Base-by-base conservation (phyloP, 2,888 invertebrate species). In the Monoplex corrugatus region DNA sequence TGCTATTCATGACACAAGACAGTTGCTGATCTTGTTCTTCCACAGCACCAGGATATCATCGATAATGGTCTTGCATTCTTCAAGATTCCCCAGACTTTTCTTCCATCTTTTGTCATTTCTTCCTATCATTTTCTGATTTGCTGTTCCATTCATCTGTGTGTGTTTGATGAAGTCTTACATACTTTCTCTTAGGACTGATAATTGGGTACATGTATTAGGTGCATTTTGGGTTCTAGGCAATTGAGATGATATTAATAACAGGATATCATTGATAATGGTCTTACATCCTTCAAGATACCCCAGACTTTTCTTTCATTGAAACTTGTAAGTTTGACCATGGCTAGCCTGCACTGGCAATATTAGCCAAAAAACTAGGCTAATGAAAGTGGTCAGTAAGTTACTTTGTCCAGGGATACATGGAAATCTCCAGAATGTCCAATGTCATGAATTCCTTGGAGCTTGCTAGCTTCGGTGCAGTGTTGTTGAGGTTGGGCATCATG, bases 31-130 rank as follows among this genome's bases (percentile, higher is more conserved):
- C 80, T 35, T 80, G 8, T 45, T 38, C 40, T 32, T 10, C 38
- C 40, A 10, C 23, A 3, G 90, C 50, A 16, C 92, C 50, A 93
- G 75, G 8, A 90, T 87, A 40, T 28, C 23, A n/a, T n/a, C n/a
- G n/a, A n/a, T n/a, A n/a, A n/a, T n/a, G n/a, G n/a, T n/a, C 32
- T 72, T 32, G 19, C 72, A 72, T 5, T 32, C 72, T 8, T 6
- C 72, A 6, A 72, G 23, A 10, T 32, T 32, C 19, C 32, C 5
- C 5, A 78, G 35, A 6, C 10, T 80, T 19, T 80, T n/a, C 80
- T 80, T 80, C 38, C 72, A 72, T 72, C 72, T 80, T n/a, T n/a
- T n/a, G n/a, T n/a, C n/a, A n/a, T n/a, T n/a, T n/a, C n/a, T n/a
- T n/a, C n/a, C n/a, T n/a, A n/a, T n/a, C n/a, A n/a, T n/a, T n/a